A percentile compares a stretch with the other conserved stretches of the same genome.
Conservation (phyloP, 2,113 vertebrate genomes). For the Tiliqua scincoides region DNA sequence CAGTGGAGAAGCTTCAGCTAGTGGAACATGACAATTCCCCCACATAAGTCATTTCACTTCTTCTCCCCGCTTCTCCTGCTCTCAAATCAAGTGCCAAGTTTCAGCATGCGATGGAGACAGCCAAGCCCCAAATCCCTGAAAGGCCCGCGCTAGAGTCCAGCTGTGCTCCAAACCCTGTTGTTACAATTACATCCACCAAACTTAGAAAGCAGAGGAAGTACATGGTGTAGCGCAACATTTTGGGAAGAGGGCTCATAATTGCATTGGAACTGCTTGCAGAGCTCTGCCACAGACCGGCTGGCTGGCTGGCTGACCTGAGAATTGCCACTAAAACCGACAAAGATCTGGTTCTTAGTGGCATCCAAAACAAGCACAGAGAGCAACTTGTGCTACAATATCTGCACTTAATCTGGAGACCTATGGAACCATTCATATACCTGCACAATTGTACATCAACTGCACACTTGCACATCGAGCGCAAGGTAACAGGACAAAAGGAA, state of each 20-base stretch:
- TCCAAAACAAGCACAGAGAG: not conserved
- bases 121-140: conserved; percentile 63
- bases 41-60: not conserved
- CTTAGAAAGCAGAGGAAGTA: conserved; percentile 70
- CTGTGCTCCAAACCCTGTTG: conserved; percentile 37
- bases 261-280: conserved; percentile 10
- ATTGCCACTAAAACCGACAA: rapidly evolving
- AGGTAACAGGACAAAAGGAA: not conserved
- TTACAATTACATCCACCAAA: conserved; percentile 65
- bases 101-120: conserved; percentile 21
- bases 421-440: not conserved
- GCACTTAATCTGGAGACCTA: not conserved
- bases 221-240: conserved; percentile 54
- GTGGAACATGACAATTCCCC: not conserved
- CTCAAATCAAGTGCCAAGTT: not conserved
- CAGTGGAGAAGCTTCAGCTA: not conserved
- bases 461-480: not conserved
- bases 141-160: conserved; percentile 57
- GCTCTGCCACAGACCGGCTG: conserved; percentile 9
- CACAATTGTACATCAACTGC: too few relatives aligned
- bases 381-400: not conserved
- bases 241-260: conserved; percentile 51
- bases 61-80: not conserved
- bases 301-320: not conserved
- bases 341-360: rapidly evolving